Evolutionary conservation across 2,888 invertebrate genomes (phyloP), one percentile per base, ranked within the genome.

Genomic region (Baccha elongata): DNA sequence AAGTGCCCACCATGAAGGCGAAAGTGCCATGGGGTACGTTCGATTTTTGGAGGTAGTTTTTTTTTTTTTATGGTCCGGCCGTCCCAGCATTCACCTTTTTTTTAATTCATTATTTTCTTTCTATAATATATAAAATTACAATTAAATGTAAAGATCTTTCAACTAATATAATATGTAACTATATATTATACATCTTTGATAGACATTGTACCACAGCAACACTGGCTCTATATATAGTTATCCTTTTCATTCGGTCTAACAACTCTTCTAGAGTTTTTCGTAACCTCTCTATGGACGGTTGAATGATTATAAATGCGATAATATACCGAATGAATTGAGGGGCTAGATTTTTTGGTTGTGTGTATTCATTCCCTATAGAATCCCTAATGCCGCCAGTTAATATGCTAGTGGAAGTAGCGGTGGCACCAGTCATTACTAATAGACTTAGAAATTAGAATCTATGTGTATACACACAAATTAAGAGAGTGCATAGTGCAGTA

Each of bases 221-320:
- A 60, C 75, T 53, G 6, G 15, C 1, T 17, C 35, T 26, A 46
- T 11, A n/a, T n/a, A n/a, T n/a, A n/a, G n/a, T n/a, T n/a, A n/a
- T 10, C 23, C 29, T 19, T 8, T 10, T 4, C 1, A 7, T 32
- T 37, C 3, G 46, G 15, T 50, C 50, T 48, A 21, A 37, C 13
- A 32, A 37, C 32, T 62, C 62, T 60, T 67, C 60, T 46, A 62
- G 37, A 40, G 46, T 62, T 73, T 72, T 68, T 32, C 67, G 26
- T 65, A 68, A 62, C 62, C 68, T 64, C 72, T 72, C 78, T 78
- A 72, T 58, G 83, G 78, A 83, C 72, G 78, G 64, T 58, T 83
- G 83, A 83, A 83, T 83, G 83, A 83, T 83, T 83, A 83, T 83
- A 83, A 83, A 83, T 83, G 83, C 83, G 78, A 83, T 83, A 83